Base-by-base conservation (phyloP, 2,797 vertebrate genomes). In the Lerista edwardsae region DNA sequence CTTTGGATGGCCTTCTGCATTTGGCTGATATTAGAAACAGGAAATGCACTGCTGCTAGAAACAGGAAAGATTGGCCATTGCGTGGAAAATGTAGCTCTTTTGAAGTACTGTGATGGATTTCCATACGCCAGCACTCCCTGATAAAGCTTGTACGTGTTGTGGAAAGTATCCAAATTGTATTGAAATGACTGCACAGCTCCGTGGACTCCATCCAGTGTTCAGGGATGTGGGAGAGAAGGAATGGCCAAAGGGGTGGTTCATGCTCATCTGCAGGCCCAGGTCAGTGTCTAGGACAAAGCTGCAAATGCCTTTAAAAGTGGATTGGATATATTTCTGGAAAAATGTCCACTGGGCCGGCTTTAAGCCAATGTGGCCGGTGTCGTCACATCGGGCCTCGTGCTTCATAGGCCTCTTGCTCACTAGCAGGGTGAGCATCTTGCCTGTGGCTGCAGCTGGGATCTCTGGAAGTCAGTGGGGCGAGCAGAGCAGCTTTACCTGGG, bases 1-100 rank as follows among this genome's bases (percentile, higher is more conserved):
- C 87, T 90, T 76, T 83, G 91, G 85, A 82, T 25, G 21, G 59
- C 89, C 57, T 85, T 75, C 88, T 89, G 86, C 75, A 75, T 90
- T 90, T 0, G 0, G 61, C 36, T 87, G 86, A 87, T 88, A 90
- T 91, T 85, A 87, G 79, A 89, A 81, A 89, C 64, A 25, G 86
- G 31, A 39, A 82, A 39, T 19, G 34, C 72, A 83, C 23, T 57
- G 51, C 71, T 80, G 75, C 83, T 87, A 59, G 8, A 47, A 89
- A 9, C 34, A 87, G 51, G 44, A 91, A 89, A 73, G 31, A 88
- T 14, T 61, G 86, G 83, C 67, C 68, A 31, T 1, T 0, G 31
- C 65, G 76, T 55, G 65, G 74, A 80, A 2, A 90, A 78, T 36
- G 61, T 15, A 80, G 23, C 65, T 73, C 62, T 88, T 89, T 88